Conservation (phyloP, 2,888 invertebrate genomes). For the Vannuccia rotundouncinata region DNA sequence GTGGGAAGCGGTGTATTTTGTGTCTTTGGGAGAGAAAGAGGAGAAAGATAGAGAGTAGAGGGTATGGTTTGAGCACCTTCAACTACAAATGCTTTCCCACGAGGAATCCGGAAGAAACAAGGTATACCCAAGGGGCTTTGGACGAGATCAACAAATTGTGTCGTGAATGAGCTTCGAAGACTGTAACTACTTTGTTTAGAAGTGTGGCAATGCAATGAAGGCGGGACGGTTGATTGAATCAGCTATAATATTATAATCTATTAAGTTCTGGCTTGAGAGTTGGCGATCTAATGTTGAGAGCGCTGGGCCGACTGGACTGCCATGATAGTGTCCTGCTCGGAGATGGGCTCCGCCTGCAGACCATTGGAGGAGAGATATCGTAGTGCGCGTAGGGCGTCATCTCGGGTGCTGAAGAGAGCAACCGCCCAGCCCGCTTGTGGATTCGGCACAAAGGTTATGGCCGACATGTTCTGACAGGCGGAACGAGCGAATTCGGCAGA, state of each 20-base stretch:
- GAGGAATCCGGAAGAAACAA: not conserved
- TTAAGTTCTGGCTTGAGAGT: not conserved
- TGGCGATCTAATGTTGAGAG: not conserved
- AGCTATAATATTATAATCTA: not conserved
- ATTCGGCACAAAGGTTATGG: constrained; percentile 9
- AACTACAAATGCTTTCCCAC: constrained; percentile 12
- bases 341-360: constrained; percentile 3
- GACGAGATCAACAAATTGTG: constrained; percentile 19
- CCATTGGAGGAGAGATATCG: not conserved
- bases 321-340: not conserved
- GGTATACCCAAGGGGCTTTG: not conserved
- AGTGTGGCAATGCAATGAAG: not conserved
- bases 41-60: not conserved
- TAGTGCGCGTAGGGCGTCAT: not conserved
- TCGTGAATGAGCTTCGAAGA: not conserved
- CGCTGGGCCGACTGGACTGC: not conserved
- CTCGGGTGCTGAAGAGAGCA: not conserved
- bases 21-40: not conserved
- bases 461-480: not conserved
- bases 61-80: constrained; percentile 1
- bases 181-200: not conserved
- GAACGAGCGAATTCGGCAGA: not conserved
- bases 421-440: constrained; percentile 18
- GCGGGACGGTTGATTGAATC: not conserved
- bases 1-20: constrained; percentile 18